These are phyloP conservation scores for Podarcis muralis DNA, from an alignment of 2,113 vertebrate genomes.

Conservation along the genomic window DNA sequence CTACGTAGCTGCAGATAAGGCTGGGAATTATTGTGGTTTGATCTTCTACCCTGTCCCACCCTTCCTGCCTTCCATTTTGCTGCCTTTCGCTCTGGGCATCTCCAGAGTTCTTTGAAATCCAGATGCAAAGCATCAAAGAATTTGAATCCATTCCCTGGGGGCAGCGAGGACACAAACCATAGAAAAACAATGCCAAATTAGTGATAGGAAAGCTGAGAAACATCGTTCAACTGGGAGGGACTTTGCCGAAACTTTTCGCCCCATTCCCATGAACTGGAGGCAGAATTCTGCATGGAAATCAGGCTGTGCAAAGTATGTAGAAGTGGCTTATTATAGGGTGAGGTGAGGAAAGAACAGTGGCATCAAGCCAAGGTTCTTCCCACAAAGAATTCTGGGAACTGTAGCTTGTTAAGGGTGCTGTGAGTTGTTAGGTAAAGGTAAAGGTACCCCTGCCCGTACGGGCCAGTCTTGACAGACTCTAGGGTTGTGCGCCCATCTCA, in stretches of 20 bases:
- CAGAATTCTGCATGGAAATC: too few relatives aligned
- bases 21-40: slow-evolving; percentile 21
- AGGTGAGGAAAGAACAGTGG: too few relatives aligned
- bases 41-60: slow-evolving; percentile 55
- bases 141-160: slow-evolving; percentile 40
- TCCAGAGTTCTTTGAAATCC: slow-evolving; percentile 35
- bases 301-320: too few relatives aligned
- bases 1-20: slow-evolving; percentile 63
- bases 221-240: not conserved
- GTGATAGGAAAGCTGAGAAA: not conserved
- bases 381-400: too few relatives aligned
- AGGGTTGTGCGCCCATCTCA: too few relatives aligned
- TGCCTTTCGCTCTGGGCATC: not conserved
- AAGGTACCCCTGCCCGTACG: too few relatives aligned
- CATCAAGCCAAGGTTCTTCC: too few relatives aligned
- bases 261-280: too few relatives aligned
- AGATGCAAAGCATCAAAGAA: slow-evolving; percentile 38
- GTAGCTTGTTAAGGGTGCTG: too few relatives aligned
- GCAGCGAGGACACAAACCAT: not conserved
- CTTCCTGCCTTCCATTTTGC: slow-evolving; percentile 33
- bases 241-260: not conserved
- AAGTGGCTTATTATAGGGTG: too few relatives aligned
- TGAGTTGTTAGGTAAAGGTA: too few relatives aligned
- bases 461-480: too few relatives aligned
- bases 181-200: not conserved